Percentiles rank a stretch among this genome's conserved stretches.
Evolutionary conservation across 2,888 invertebrate species (phyloP).

Genomic region (Agriopis leucophaearia): DNA sequence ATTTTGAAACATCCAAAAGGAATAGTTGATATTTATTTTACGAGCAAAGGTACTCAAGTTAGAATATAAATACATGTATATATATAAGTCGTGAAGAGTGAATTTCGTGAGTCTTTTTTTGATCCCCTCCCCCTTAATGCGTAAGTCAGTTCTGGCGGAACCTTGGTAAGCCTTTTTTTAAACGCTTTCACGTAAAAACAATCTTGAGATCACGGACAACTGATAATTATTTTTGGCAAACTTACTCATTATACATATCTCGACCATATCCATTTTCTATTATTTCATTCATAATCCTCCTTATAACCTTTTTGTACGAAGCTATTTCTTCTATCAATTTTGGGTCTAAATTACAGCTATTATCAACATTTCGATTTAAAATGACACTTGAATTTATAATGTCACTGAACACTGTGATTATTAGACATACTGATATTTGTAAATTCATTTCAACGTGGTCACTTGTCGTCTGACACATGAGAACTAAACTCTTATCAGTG

Average conservation of each 20-base stretch:
- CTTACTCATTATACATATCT: slow-evolving; percentile 81
- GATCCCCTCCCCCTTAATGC: too few species aligned
- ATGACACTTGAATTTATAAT: slow-evolving; percentile 49
- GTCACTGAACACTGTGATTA: slow-evolving; percentile 18
- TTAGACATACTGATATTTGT: slow-evolving; percentile 36
- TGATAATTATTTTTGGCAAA: slow-evolving; percentile 15
- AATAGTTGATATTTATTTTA: too few species aligned
- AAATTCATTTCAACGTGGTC: slow-evolving; percentile 28
- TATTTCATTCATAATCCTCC: slow-evolving; percentile 78
- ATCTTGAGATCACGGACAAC: neutral
- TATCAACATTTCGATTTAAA: slow-evolving; percentile 51
- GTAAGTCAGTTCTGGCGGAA: too few species aligned
- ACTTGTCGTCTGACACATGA: slow-evolving; percentile 12
- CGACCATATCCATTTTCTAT: slow-evolving; percentile 71
- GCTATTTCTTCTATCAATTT: slow-evolving; percentile 81
- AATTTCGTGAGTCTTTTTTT: too few species aligned
- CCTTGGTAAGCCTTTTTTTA: too few species aligned
- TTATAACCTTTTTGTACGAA: slow-evolving; percentile 79
- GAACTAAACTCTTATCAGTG: slow-evolving; percentile 30
- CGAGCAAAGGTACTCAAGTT: too few species aligned
- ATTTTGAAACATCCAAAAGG: too few species aligned
- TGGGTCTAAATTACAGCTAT: slow-evolving; percentile 52
- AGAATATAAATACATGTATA: too few species aligned
- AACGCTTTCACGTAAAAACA: too few species aligned
- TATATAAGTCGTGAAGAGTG: too few species aligned